Evolutionary conservation across 1,140 invertebrate genomes (phyloP), one percentile per base, ranked within the genome.

Genomic region (Maconellicoccus hirsutus): DNA sequence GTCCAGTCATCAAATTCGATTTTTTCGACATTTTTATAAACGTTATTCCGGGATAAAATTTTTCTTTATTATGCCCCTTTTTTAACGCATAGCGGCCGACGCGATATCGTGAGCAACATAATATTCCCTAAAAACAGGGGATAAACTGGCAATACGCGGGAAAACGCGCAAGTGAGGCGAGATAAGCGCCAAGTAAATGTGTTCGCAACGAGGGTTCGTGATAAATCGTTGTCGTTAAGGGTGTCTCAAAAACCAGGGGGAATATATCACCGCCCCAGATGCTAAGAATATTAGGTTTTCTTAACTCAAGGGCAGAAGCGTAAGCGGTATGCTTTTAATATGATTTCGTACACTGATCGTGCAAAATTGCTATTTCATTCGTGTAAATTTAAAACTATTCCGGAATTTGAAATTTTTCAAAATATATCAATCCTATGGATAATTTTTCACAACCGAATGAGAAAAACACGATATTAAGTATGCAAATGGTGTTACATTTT

Each of bases 191-290:
- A 19, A 66, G 61, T 66, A 66, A 66, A 66, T 66, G 61, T 66
- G 61, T 66, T 66, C 22, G 61, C 61, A 26, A 66, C 21, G 21
- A 66, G 61, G 61, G 61, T 66, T 66, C 61, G 61, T 66, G 61
- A 66, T 66, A 66, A 66, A 66, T 66, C 21, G 61, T 66, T 26
- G 25, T 66, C 61, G 61, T 66, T 66, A 66, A 66, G 61, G 61
- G 61, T 66, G 61, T 66, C 61, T 66, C 22, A 25, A 66, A 66
- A 26, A 66, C 27, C 29, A 59, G 42, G 42, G 42, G 42, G 42
- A 52, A 52, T 52, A 52, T 52, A 52, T 52, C 42, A 52, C 42
- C 42, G 42, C 42, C 42, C 42, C 42, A 52, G 42, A 52, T 52
- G 42, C 42, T 52, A 52, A 52, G 42, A 52, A 52, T 52, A 52